Evolutionary conservation across 1,140 invertebrate genomes (phyloP), one percentile per base, ranked within the genome.

Genomic region (Hyles euphorbiae): DNA sequence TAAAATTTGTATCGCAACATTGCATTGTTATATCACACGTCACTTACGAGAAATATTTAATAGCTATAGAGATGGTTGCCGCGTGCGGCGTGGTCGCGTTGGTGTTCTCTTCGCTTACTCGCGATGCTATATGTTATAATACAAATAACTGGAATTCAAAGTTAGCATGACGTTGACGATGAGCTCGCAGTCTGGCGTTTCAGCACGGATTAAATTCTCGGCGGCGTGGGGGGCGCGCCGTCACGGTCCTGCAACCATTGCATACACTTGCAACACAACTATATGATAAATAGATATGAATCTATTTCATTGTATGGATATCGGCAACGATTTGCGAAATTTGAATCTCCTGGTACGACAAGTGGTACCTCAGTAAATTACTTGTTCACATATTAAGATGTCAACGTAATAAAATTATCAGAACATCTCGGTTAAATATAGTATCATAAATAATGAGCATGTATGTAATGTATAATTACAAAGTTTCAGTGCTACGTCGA

Each of bases 151-250:
- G 67, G 67, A 75, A 78, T 81, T 73, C 60, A 66, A 59, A 60
- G 61, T 63, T 60, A 59, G 61, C 59, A 47, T 67, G 60, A 65
- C 58, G 22, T 22, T 58, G 33, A 43, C 49, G 54, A 64, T 60
- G 57, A 57, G 33, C 56, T 57, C 43, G 46, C 12, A 11, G 44
- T 47, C 33, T 11, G 22, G 22, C 45, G 9, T 36, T n/a, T 48
- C 34, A 9, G 34, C 53, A 3, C 52, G 34, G 10, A 59, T 81
- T 87, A 89, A 74, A 70, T 88, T 80, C 72, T 74, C 56, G 90
- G 89, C 34, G 90, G 90, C 47, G 80, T 86, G n/a, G 89, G 89
- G 11, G 90, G 89, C 33, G 84, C 78, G 40, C 89, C 89, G 70
- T 90, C 82, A 46, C 76, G 80, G 64, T 88, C 87, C 90, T 91